Percentiles rank a stretch among this genome's conserved stretches.
Conservation (phyloP, 2,888 invertebrate species). For the Limnephilus marmoratus region DNA sequence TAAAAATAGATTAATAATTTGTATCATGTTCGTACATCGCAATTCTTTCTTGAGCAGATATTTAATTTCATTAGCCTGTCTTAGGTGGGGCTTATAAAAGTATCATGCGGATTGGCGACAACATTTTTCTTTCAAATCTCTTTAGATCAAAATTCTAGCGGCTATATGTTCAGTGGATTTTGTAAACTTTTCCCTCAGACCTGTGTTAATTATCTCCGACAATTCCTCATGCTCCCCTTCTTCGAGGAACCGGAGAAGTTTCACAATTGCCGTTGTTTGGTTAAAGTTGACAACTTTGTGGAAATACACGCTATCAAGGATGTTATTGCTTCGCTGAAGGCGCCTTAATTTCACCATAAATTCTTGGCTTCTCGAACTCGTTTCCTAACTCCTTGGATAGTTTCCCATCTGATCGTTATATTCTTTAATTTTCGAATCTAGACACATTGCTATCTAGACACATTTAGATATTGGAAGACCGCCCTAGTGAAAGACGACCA, state of each 20-base stretch:
- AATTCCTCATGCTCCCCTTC: conserved; percentile 34
- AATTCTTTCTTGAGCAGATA: too few relatives aligned
- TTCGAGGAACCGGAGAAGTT: conserved; percentile 67
- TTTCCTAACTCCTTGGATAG: background rate
- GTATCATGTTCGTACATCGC: too few relatives aligned
- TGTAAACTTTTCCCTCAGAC: background rate
- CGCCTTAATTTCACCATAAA: conserved; percentile 46
- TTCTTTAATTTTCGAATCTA: background rate
- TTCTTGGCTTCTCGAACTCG: background rate
- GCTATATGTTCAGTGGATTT: background rate
- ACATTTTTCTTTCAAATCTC: too few relatives aligned
- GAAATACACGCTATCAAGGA: conserved; percentile 19
- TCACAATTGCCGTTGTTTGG: conserved; percentile 56
- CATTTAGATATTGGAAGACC: too few relatives aligned
- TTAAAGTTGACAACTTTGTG: conserved; percentile 48
- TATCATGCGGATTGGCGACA: too few relatives aligned
- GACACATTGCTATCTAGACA: background rate
- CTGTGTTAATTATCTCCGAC: conserved; percentile 46
- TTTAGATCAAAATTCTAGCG: too few relatives aligned
- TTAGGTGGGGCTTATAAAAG: too few relatives aligned
- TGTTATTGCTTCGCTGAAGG: conserved; percentile 36
- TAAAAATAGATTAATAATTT: too few relatives aligned
- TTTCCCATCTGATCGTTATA: background rate
- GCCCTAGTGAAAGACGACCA: too few relatives aligned
- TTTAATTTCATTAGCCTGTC: too few relatives aligned